These are phyloP conservation scores for Digitonthophagus gazella DNA, from an alignment of 2,888 invertebrate genomes.

Conservation along the genomic window DNA sequence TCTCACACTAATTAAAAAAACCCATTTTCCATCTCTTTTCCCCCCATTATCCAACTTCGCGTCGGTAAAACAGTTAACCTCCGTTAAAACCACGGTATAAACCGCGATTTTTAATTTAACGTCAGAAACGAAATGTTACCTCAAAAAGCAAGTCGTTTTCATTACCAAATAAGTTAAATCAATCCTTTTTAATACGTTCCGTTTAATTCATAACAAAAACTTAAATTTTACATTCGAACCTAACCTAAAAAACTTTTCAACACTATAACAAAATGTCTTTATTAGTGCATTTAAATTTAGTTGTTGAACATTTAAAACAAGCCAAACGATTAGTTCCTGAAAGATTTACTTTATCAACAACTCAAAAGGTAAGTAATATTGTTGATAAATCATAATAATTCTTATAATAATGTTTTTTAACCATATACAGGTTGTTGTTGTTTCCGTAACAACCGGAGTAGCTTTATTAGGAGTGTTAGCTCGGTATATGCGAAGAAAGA, in stretches of 20 bases:
- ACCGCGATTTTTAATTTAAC: conserved; percentile 29
- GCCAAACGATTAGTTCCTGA: conserved; percentile 53
- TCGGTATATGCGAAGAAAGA: conserved; percentile 71
- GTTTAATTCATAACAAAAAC: not conserved
- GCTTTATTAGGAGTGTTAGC: conserved; percentile 81
- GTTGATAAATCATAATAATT: no score
- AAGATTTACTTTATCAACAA: conserved; percentile 59
- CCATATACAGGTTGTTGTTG: conserved; percentile 61
- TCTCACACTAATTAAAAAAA: not conserved
- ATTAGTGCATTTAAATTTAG: conserved; percentile 57
- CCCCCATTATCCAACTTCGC: not conserved
- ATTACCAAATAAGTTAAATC: not conserved
- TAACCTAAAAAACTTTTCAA: conserved; percentile 2
- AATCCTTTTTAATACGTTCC: not conserved
- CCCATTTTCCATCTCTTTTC: not conserved
- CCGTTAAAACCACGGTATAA: conserved; percentile 9
- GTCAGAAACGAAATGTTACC: conserved; percentile 7
- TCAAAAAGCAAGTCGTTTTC: not conserved
- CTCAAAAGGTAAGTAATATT: conserved; percentile 62
- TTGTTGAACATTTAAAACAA: conserved; percentile 57
- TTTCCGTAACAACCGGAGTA: conserved; percentile 75
- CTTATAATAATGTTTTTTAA: conserved; percentile 10
- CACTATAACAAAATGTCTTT: conserved; percentile 44
- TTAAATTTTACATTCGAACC: not conserved
- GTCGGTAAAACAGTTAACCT: conserved; percentile 23